Base-by-base conservation (phyloP, 2,113 vertebrate genomes). In the Catagonus wagneri region DNA sequence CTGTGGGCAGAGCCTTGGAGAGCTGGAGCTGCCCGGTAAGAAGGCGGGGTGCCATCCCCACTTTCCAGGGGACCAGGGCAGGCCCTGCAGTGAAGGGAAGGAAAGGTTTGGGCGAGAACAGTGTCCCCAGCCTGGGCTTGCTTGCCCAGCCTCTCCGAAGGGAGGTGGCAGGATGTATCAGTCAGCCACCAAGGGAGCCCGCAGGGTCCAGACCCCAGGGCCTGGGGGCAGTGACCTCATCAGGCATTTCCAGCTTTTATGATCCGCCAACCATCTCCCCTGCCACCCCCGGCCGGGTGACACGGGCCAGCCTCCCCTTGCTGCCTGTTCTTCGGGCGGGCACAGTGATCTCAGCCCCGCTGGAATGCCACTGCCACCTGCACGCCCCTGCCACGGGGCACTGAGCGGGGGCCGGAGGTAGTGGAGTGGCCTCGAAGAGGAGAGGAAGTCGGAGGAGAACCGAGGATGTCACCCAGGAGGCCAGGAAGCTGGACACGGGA, bases 171-270 rank as follows among this genome's bases (percentile, higher is more conserved):
- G 89, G 74, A 63, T 72, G 58, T 80, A 74, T 74, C 66, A 71
- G 78, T 74, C 66, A 71, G 72, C 81, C 63, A 54, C 58, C 11
- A 0, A 79, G 39, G 81, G 72, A 85, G 7, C 25, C 34, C 5
- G 0, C 29, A 14, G 52, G 52, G 69, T 89, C 61, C 78, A 80
- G 54, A 78, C 72, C 76, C 86, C 68, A 9, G 86, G 83, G 93
- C 79, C 79, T 27, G 66, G 71, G 91, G 23, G 61, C 27, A 50
- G 27, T 96, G 95, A 98, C 91, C 75, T 97, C 89, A 97, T 63
- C 56, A 90, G 92, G 79, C 93, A 96, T 94, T 96, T 96, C 94
- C 89, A 94, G 83, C 95, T 96, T 97, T 95, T 96, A 94, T 92
- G 89, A 94, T 76, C 91, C 89, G 93, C 95, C 94, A 95, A 32